These are phyloP conservation scores for Chaetoderma sp. DNA, from an alignment of 2,888 invertebrate genomes.

Conservation along the genomic window DNA sequence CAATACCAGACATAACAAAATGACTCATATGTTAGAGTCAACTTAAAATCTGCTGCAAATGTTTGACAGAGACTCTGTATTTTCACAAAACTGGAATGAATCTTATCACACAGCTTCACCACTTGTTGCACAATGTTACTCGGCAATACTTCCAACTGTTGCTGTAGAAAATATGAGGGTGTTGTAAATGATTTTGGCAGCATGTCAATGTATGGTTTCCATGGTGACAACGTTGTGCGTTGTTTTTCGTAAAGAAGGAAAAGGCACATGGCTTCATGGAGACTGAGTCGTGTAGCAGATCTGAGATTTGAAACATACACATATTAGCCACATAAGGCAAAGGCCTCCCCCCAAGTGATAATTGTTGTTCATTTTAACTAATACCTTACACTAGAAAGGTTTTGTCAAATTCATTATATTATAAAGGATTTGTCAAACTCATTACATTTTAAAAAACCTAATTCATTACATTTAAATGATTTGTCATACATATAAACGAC, in stretches of 20 bases:
- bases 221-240: constrained; percentile 64
- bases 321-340: too few relatives aligned
- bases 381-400: too few relatives aligned
- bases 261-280: constrained; percentile 79
- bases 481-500: too few relatives aligned
- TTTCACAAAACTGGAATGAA: constrained; percentile 28
- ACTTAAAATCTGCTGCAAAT: neutral
- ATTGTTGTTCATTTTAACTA: too few relatives aligned
- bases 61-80: constrained; percentile 22
- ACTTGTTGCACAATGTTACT: constrained; percentile 31
- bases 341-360: too few relatives aligned
- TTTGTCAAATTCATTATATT: too few relatives aligned
- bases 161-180: constrained; percentile 49
- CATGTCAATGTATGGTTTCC: constrained; percentile 58
- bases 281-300: constrained; percentile 66
- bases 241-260: constrained; percentile 81
- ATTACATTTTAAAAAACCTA: too few relatives aligned
- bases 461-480: too few relatives aligned
- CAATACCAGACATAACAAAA: constrained; percentile 87
- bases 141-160: constrained; percentile 50
- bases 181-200: constrained; percentile 70
- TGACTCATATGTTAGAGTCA: constrained; percentile 68
- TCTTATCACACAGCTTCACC: constrained; percentile 27
- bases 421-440: too few relatives aligned
- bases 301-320: constrained; percentile 36